Conservation (phyloP, 2,113 vertebrate species). For the Campylorhamphus procurvoides region DNA sequence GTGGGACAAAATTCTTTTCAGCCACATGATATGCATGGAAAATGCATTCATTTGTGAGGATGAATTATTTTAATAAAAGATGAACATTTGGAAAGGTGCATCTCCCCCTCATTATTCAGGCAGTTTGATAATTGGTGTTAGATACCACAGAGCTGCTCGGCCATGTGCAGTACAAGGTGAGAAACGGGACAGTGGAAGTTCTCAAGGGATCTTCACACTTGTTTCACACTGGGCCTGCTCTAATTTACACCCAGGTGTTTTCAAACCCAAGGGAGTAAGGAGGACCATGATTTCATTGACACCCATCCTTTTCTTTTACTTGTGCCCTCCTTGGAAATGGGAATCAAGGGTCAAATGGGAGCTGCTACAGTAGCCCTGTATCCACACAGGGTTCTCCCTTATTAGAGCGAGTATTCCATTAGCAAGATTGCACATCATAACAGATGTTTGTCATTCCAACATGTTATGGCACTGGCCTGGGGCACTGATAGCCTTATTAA, state of each 20-base stretch:
- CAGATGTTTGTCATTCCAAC: neutral
- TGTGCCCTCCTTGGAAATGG: neutral
- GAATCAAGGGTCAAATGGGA: neutral
- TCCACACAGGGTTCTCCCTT: neutral
- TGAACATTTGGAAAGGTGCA: neutral
- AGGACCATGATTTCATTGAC: neutral
- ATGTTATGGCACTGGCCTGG: neutral
- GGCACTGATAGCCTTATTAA: conserved; percentile 21
- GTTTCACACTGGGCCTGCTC: neutral
- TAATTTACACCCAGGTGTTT: neutral
- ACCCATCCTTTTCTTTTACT: neutral
- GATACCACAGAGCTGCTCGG: neutral
- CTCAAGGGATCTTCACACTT: neutral
- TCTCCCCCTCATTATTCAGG: neutral
- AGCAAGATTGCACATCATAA: neutral
- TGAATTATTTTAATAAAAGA: neutral
- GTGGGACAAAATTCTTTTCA: neutral
- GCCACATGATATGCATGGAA: neutral
- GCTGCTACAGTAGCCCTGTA: neutral
- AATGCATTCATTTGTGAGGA: neutral
- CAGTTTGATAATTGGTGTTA: neutral
- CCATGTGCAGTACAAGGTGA: neutral
- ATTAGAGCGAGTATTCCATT: neutral
- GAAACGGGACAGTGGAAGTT: neutral
- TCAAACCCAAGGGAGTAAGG: neutral